phyloP scores from a whole-genome alignment of 2,888 invertebrate species.

The Eupithecia tripunctaria region DNA sequence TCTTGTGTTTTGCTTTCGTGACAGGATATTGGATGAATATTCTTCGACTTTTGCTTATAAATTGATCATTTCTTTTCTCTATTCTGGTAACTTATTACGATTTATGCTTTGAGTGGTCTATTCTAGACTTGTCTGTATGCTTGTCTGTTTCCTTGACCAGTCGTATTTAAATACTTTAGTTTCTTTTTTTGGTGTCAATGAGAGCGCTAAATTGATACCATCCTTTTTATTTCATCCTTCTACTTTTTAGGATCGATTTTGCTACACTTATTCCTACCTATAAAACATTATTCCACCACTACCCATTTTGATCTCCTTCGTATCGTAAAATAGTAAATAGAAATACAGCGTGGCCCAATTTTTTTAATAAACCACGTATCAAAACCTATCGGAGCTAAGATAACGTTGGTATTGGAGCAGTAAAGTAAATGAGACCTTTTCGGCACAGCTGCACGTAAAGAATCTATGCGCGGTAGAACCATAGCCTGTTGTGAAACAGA shows the following conservation, averaged over 20 bases:
- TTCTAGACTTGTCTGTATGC: not conserved
- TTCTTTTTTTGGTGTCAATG: not conserved
- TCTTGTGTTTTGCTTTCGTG: slow-evolving; percentile 49
- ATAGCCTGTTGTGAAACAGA: slow-evolving; percentile 16
- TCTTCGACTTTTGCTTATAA: not conserved
- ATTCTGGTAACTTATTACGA: not conserved
- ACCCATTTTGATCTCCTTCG: not conserved
- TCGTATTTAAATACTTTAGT: not conserved
- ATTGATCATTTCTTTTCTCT: not conserved
- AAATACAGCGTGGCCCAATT: slow-evolving; percentile 38
- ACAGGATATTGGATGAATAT: slow-evolving; percentile 39
- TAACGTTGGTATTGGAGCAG: slow-evolving; percentile 57
- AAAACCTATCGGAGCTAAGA: slow-evolving; percentile 51
- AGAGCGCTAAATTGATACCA: not conserved
- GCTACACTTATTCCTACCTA: not conserved
- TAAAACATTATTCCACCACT: not conserved
- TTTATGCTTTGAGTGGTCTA: not conserved
- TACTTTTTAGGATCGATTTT: not conserved
- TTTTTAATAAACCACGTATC: slow-evolving; percentile 56
- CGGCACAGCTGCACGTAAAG: slow-evolving; percentile 62
- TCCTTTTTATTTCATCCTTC: not conserved
- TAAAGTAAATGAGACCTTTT: slow-evolving; percentile 67
- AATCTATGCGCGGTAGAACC: slow-evolving; percentile 28
- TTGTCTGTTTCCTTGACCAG: not conserved
- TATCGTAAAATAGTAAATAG: slow-evolving; percentile 28